These are phyloP conservation scores for Hemibagrus wyckioides DNA, from an alignment of 2,113 vertebrate species.

Conservation along the genomic window DNA sequence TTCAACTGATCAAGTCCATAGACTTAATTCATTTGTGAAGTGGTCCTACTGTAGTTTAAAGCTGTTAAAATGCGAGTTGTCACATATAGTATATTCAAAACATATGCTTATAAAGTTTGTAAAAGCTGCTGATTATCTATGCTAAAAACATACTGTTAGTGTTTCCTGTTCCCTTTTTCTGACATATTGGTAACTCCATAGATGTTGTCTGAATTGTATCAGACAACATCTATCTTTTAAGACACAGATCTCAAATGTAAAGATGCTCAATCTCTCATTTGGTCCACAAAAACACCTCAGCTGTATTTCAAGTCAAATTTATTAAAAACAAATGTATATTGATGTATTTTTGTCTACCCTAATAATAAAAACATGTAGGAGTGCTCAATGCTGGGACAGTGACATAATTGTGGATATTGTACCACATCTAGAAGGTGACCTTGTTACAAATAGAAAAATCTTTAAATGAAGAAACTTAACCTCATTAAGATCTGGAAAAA, in stretches of 20 bases:
- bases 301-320: no score
- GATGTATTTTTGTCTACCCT: no score
- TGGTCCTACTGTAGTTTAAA: background rate
- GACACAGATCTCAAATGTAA: background rate
- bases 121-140: background rate
- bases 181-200: background rate
- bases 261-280: no score
- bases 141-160: background rate
- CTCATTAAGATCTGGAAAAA: no score
- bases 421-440: background rate
- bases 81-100: background rate
- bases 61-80: background rate
- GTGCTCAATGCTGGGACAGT: background rate
- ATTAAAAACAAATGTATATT: no score
- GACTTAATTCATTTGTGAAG: no score
- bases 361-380: no score
- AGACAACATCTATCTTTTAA: background rate
- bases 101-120: background rate
- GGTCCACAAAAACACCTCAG: no score
- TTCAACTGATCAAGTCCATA: background rate
- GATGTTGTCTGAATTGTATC: background rate
- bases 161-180: background rate
- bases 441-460: background rate
- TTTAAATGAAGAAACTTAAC: background rate
- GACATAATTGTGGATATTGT: background rate